Evolutionary conservation across 1,140 invertebrate species (phyloP), one percentile per base, ranked within the genome.

Genomic region (Ips nitidus): DNA sequence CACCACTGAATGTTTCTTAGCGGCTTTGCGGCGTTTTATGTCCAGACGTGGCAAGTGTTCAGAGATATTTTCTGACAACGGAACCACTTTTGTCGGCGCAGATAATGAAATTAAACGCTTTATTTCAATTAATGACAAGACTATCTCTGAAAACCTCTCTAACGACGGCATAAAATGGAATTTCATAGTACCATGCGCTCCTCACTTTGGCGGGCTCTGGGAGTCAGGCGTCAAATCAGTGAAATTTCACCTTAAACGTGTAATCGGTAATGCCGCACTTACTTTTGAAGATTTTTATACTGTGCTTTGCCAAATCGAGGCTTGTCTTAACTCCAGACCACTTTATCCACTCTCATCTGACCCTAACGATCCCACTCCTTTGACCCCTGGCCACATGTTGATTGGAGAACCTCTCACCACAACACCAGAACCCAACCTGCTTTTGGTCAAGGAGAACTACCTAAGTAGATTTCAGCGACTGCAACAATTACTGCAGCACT

Each of bases 151-250:
- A 8, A 43, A 53, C 63, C 57, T 63, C 42, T 41, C 52, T 6
- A 56, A 47, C 55, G 61, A 70, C 8, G 68, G 68, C 37, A 40
- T 64, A 22, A 56, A 47, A 36, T 70, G 52, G 52, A 39, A 64
- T 37, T 70, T 70, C 45, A 70, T 70, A 36, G 22, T 56, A 2
- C 78, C 83, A 41, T 38, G 55, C 4, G 75, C 80, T n/a, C 78
- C 80, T 2, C 76, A 83, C 75, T 81, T 83, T 66, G 81, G 81
- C 40, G 81, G 81, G 7, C 42, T 71, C 45, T 81, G 79, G 75
- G 83, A 84, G 71, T 63, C 75, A 2, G 76, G 72, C 3, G 76
- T 84, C 0, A 81, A 80, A 72, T 71, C 68, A 38, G 71, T 78
- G 2, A 84, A 84, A 68, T 66, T 71, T 42, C 80, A 81, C 69